phyloP scores from a whole-genome alignment of 2,888 invertebrate genomes.

The Limnephilus auricula region DNA sequence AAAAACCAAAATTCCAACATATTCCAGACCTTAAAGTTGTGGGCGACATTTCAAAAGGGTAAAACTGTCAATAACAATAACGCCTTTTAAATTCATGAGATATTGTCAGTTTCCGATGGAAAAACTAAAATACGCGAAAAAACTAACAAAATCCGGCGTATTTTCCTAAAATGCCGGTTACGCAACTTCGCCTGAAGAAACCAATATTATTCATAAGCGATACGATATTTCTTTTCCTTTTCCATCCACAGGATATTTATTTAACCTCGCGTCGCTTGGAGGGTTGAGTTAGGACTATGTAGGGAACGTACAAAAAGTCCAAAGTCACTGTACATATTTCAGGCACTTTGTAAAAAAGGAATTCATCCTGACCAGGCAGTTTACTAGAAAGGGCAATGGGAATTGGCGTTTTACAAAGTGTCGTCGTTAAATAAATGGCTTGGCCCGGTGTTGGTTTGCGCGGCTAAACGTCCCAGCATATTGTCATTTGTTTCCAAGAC shows the following conservation, averaged over 20 bases:
- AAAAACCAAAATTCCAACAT: slow-evolving; percentile 2
- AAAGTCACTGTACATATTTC: not conserved
- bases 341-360: not conserved
- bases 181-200: slow-evolving; percentile 11
- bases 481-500: slow-evolving; percentile 64
- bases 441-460: slow-evolving; percentile 42
- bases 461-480: slow-evolving; percentile 51
- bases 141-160: not conserved
- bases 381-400: not conserved
- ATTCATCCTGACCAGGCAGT: not conserved
- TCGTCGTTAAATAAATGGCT: slow-evolving; percentile 3
- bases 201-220: slow-evolving; percentile 50
- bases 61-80: slow-evolving; percentile 17
- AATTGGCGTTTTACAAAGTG: slow-evolving; percentile 21
- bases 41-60: not conserved
- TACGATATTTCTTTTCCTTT: slow-evolving; percentile 26
- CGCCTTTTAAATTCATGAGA: slow-evolving; percentile 1
- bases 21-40: not conserved
- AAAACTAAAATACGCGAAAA: slow-evolving; percentile 14
- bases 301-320: not conserved
- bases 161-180: slow-evolving; percentile 34
- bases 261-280: slow-evolving; percentile 35
- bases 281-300: slow-evolving; percentile 39
- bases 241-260: slow-evolving; percentile 37
- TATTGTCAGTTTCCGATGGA: slow-evolving; percentile 11